Base-by-base conservation (phyloP, 1,140 invertebrate species). In the Schlechtendalia chinensis region DNA sequence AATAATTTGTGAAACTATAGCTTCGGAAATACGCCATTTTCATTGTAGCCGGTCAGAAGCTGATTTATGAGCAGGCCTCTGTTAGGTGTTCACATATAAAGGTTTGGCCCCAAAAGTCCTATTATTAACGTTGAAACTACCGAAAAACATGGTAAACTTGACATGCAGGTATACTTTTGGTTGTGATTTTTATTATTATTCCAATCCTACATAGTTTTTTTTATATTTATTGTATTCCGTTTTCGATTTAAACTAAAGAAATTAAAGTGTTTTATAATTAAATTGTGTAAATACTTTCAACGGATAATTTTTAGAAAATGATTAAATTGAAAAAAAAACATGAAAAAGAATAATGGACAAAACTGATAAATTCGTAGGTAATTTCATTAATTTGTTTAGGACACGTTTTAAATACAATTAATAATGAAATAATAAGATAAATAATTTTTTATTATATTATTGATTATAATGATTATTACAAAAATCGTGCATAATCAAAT, bases 181-280 rank as follows among this genome's bases (percentile, higher is more conserved):
- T 22, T 32, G n/a, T 74, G 27, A 22, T 74, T 74, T 74, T 39
- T 74, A 56, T 74, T 74, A 67, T 39, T 65, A 39, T 39, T 39
- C 19, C n/a, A 65, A 19, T 45, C 22, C 5, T 22, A 47, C 8
- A 24, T 19, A 39, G n/a, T 39, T 65, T 65, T 65, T 39, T 32
- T 65, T 19, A 27, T 22, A 16, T 27, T 61, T 16, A 16, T 59
- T 54, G 19, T 54, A 54, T 16, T 59, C 24, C 29, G 3, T 39
- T 8, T 69, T 8, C 24, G 19, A 50, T 27, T 24, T 27, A 17
- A 69, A 47, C 47, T 27, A 6, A 47, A 47, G 14, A 47, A 17
- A 1, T 1, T 16, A 69, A 69, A 5, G 47, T 17, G n/a, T 50
- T 69, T 69, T 5, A 17, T 17, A 16, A 50, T 24, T 50, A 69